These are phyloP conservation scores for Ooceraea biroi DNA, from an alignment of 1,140 invertebrate species.

Conservation along the genomic window DNA sequence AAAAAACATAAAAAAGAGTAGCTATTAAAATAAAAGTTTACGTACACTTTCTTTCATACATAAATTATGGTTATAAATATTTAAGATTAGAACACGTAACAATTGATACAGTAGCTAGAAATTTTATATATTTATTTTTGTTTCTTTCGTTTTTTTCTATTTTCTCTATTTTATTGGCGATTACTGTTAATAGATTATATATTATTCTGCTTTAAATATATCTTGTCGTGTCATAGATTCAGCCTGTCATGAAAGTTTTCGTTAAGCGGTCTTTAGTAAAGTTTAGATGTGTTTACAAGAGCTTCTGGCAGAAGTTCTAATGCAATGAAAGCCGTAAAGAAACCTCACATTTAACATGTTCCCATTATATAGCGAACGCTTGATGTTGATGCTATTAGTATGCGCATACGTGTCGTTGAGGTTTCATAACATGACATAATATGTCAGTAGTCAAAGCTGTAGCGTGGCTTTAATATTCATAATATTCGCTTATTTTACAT, in stretches of 20 bases:
- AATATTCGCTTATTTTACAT: slow-evolving; percentile 23
- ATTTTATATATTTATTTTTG: background rate
- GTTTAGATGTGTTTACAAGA: slow-evolving; percentile 3
- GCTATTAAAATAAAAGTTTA: background rate
- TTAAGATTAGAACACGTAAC: background rate
- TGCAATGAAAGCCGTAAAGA: background rate
- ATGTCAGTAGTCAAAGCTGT: slow-evolving; percentile 28
- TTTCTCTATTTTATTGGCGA: background rate
- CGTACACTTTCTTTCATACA: background rate
- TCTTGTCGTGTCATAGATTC: background rate
- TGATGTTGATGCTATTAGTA: slow-evolving; percentile 35
- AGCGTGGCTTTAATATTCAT: slow-evolving; percentile 54
- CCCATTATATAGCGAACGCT: slow-evolving; percentile 11
- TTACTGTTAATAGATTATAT: background rate
- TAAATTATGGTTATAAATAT: background rate
- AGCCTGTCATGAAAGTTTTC: background rate
- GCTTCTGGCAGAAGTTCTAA: background rate
- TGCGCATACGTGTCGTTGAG: slow-evolving; percentile 19
- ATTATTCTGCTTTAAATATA: slow-evolving; percentile 10
- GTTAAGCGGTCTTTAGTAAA: slow-evolving; percentile 1
- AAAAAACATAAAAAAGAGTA: background rate
- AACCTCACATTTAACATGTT: background rate
- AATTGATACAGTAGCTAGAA: background rate
- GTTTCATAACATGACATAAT: slow-evolving; percentile 49
- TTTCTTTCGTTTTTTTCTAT: background rate